Base-by-base conservation (phyloP, 2,888 invertebrate genomes). In the Drosophila mimetica region DNA sequence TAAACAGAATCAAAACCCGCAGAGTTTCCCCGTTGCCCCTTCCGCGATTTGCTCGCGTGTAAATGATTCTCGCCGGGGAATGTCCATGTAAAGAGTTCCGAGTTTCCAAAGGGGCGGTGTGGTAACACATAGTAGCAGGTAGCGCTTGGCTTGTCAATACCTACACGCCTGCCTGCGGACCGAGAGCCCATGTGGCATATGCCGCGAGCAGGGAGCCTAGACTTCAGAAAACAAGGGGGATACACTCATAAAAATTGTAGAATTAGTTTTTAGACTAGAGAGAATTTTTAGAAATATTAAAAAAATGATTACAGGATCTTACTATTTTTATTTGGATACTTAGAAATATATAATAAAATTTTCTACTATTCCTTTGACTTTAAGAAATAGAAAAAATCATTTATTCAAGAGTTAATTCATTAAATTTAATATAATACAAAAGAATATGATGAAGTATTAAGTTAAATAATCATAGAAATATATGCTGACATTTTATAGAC, bases 1-100 rank as follows among this genome's bases (percentile, higher is more conserved):
- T 86, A 83, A 88, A 86, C 86, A 86, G 88, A 83, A 86, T 83
- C 88, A 88, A 74, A 57, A 63, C 77, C 77, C 60, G 69, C 84
- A 48, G 36, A 30, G 34, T 46, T 28, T 18, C 41, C 37, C 46
- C 37, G 9, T 20, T 13, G 9, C 7, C 22, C 42, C 25, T 25
- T 41, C 13, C 9, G n/a, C 18, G 63, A 59, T 66, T 65, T 60
- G 80, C 64, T 88, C 81, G 82, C 84, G 82, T 82, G 82, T 88
- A 83, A 88, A 82, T 82, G 88, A 82, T 82, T 82, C 88, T 74
- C 70, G 87, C 55, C 75, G 69, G 47, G 44, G 67, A 77, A 83
- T 79, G 82, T 77, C 81, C 87, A 79, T 46, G 61, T 75, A 59
- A 51, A 74, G 60, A 54, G 58, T 69, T 32, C 46, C 46, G 25